Percentiles rank a stretch among this genome's conserved stretches.
These are phyloP conservation scores for Picus viridis DNA, from an alignment of 2,797 vertebrate genomes.

Conservation along the genomic window DNA sequence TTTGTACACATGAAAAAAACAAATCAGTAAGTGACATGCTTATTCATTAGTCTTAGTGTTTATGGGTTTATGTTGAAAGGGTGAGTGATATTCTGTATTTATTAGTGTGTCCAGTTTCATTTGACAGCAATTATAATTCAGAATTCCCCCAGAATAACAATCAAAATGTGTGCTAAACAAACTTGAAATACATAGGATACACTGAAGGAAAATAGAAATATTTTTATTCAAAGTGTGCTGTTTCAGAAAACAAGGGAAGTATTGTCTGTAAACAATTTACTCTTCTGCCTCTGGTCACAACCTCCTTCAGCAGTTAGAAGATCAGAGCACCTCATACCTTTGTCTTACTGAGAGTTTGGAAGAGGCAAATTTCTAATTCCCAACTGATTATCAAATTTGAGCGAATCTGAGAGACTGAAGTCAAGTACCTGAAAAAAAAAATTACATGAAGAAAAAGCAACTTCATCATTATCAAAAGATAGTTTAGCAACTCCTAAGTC, in stretches of 20 bases:
- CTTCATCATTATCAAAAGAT: neutral
- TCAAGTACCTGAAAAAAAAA: constrained; percentile 3
- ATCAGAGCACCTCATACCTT: neutral
- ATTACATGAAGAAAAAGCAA: neutral
- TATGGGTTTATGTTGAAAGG: neutral
- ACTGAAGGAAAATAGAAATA: neutral
- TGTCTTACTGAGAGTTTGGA: neutral
- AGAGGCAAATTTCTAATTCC: neutral
- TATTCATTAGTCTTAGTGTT: neutral
- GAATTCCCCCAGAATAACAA: neutral
- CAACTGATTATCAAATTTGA: neutral
- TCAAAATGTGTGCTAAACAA: neutral
- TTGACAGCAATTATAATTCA: neutral
- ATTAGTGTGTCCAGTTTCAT: neutral
- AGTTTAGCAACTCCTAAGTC: neutral
- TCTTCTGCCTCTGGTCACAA: neutral
- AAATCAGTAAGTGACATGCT: neutral
- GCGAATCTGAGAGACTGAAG: neutral
- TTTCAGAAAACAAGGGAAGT: neutral
- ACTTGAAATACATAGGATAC: neutral
- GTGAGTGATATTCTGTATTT: neutral
- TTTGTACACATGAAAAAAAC: neutral
- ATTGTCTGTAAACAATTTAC: neutral
- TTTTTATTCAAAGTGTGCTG: neutral
- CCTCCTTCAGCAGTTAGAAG: neutral